Base-by-base conservation (phyloP, 2,888 invertebrate species). In the Brachylomia viminalis region DNA sequence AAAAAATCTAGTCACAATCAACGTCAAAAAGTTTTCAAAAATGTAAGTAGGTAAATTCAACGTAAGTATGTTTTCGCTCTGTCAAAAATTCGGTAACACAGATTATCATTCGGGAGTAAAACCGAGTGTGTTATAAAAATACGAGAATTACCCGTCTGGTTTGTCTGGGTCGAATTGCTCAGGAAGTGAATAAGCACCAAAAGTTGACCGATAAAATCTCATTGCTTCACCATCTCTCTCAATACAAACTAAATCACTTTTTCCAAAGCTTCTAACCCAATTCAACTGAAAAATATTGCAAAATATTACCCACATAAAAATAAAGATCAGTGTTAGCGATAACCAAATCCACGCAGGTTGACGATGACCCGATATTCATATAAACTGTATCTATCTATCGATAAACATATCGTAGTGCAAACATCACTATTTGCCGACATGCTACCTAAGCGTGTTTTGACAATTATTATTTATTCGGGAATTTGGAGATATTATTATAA, bases 321-420 rank as follows among this genome's bases (percentile, higher is more conserved):
- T 64, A 38, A 47, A 64, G 45, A 47, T 54, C 30, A 54, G 45
- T 4, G 38, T 20, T 33, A 47, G 52, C 42, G 82, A 87, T 87
- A 83, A 80, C 75, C 68, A 79, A 79, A 76, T 73, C 72, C 75
- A 56, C 30, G 79, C 88, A 87, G 87, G 88, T 87, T 80, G 83
- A 27, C 77, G 72, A 70, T 70, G 78, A 75, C 62, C 61, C 56
- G 66, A 69, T 49, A 61, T 58, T 27, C 71, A 72, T 75, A 72
- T 54, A 70, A 58, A 76, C 62, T 71, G 3, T 27, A 79, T 66
- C 76, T 77, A 64, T 58, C 66, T 71, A 62, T 33, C 67, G 88
- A 87, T 87, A 86, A 68, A 54, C 72, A 45, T 86, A 87, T 88
- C 88, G 8, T 0, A 58, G 33, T 47, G n/a, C 80, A 87, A 87